These are phyloP conservation scores for Crepidodera aurea DNA, from an alignment of 2,888 invertebrate species.

Conservation along the genomic window DNA sequence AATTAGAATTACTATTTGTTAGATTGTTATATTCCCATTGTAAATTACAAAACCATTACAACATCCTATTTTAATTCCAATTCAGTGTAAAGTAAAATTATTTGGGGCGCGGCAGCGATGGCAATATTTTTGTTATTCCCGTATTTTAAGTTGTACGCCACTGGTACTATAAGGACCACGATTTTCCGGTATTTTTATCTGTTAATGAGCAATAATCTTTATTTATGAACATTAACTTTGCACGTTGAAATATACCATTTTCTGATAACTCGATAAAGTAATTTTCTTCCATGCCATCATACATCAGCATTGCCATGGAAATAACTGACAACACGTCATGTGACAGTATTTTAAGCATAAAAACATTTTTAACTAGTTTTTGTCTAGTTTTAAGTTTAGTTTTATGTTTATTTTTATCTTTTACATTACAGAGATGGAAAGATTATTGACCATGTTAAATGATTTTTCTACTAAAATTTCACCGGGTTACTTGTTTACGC, in stretches of 20 bases:
- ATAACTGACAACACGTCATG: background rate
- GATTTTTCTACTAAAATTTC: slow-evolving; percentile 17
- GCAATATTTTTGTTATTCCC: slow-evolving; percentile 8
- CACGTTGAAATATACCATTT: too few species aligned
- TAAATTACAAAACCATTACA: slow-evolving; percentile 15
- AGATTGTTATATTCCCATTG: slow-evolving; percentile 9
- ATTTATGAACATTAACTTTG: background rate
- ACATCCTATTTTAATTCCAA: slow-evolving; percentile 11
- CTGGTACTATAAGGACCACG: background rate
- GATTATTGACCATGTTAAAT: slow-evolving; percentile 16
- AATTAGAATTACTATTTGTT: background rate
- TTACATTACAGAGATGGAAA: slow-evolving; percentile 12
- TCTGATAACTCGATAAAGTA: too few species aligned
- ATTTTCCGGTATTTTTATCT: background rate
- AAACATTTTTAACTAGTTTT: background rate
- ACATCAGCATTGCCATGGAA: slow-evolving; percentile 4
- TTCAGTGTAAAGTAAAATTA: slow-evolving; percentile 8
- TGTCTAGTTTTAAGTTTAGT: background rate
- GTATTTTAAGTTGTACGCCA: background rate
- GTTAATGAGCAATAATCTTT: background rate
- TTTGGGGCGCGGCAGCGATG: slow-evolving; percentile 13
- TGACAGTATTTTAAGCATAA: background rate
- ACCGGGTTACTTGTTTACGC: slow-evolving; percentile 23
- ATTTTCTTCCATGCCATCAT: too few species aligned
- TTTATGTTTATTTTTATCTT: background rate